Evolutionary conservation across 1,140 invertebrate species (phyloP), one percentile per base, ranked within the genome.

Genomic region (Oryzaephilus surinamensis): DNA sequence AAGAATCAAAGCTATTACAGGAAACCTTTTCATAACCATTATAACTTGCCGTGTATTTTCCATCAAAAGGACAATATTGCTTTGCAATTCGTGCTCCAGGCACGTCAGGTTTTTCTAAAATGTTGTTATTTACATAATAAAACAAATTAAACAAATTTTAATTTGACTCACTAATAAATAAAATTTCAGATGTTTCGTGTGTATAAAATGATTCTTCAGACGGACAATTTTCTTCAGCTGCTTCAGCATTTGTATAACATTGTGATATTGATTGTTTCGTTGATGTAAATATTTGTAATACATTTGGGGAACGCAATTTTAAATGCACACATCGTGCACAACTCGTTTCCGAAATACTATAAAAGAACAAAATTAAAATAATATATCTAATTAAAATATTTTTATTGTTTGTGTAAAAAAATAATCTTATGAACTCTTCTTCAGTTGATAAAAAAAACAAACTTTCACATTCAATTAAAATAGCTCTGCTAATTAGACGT

Each of bases 11-110:
- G n/a, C n/a, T n/a, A n/a, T n/a, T n/a, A n/a, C n/a, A n/a, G n/a
- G n/a, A n/a, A n/a, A n/a, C n/a, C n/a, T n/a, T n/a, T n/a, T 73
- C 70, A 39, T 73, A 71, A 2, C 70, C 58, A 24, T 64, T 68
- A 48, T 79, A 81, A 11, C 66, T 72, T 42, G 79, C 73, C 31
- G 69, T 66, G 57, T 72, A 82, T 35, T 69, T 70, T 10, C 77
- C 77, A 24, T 71, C 70, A 34, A 81, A 68, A 4, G 79, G 77
- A 34, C 79, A 82, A 50, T 76, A 81, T 39, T 76, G 71, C 32
- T 74, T 72, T 34, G 61, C 61, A 11, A 72, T 66, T 11, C 60
- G 46, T 32, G 57, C 46, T 7, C 66, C 71, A 6, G 60, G 28
- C 26, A 66, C 46, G 38, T 72, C 71, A 49, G 61, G 68, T 4